Conservation (phyloP, 1,140 invertebrate species). For the Ips typographus region DNA sequence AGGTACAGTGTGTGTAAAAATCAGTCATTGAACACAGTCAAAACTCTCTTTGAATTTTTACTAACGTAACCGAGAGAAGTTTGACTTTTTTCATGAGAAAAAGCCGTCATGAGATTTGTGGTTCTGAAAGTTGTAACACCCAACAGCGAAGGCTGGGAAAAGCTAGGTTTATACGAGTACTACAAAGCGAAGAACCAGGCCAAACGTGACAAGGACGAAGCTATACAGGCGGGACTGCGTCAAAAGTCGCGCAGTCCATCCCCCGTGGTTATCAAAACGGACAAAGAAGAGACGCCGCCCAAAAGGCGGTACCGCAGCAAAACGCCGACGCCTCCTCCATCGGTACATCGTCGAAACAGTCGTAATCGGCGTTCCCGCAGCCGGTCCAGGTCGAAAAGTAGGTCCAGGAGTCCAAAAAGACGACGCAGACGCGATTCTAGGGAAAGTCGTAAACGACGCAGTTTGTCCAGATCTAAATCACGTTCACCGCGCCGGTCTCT, state of each 20-base stretch:
- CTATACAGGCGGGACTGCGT: conserved; percentile 68
- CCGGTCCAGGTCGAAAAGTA: conserved; percentile 50
- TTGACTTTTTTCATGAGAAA: too few relatives aligned
- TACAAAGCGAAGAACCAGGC: conserved; percentile 94
- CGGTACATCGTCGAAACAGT: conserved; percentile 10
- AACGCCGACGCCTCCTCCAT: conserved; percentile 48
- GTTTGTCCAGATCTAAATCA: conserved; percentile 55
- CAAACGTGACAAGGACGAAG: conserved; percentile 85
- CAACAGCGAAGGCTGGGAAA: conserved; percentile 94
- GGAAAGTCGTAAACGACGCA: conserved; percentile 45
- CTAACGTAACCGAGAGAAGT: too few relatives aligned
- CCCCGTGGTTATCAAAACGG: conserved; percentile 64
- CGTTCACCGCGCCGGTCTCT: conserved; percentile 52
- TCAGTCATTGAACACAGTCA: too few relatives aligned
- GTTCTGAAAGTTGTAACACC: conserved; percentile 22
- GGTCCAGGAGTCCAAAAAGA: conserved; percentile 36
- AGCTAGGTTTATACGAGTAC: conserved; percentile 95
- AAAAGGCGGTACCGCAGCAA: conserved; percentile 72
- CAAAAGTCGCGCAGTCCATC: conserved; percentile 73
- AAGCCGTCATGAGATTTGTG: too few relatives aligned
- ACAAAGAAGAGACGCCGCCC: conserved; percentile 72
- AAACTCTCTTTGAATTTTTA: too few relatives aligned
- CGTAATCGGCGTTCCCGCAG: conserved; percentile 47
- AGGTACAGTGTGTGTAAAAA: conserved; percentile 61
- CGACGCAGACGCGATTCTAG: conserved; percentile 24